These are phyloP conservation scores for Penaeus vannamei DNA, from an alignment of 1,140 invertebrate species.

Conservation along the genomic window DNA sequence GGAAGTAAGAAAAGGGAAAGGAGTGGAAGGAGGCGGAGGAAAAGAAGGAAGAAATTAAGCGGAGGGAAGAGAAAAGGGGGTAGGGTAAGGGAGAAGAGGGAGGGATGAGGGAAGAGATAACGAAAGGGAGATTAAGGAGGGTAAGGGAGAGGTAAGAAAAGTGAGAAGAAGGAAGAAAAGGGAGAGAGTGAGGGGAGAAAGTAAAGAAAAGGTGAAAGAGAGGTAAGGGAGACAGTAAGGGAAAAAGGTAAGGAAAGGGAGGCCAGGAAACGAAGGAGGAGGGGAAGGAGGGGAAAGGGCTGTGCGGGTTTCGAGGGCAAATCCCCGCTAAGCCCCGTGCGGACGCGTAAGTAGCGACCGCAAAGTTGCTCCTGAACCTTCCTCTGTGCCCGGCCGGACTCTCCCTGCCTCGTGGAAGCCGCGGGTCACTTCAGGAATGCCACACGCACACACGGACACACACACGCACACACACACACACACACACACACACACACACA, in stretches of 20 bases:
- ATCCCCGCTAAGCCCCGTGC: no score
- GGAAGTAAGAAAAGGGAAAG: not conserved
- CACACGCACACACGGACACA: no score
- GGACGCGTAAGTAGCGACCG: no score
- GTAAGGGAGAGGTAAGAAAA: not conserved
- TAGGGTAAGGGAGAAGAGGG: not conserved
- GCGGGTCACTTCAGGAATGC: no score
- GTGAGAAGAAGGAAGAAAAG: fast-evolving
- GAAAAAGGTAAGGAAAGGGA: not conserved
- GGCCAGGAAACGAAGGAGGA: not conserved
- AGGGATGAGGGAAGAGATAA: not conserved
- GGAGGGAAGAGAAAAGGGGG: not conserved
- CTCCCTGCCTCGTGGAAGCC: no score
- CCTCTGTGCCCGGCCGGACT: no score
- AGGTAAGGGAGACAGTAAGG: not conserved
- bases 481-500: no score
- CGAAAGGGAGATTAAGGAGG: not conserved
- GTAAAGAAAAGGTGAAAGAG: not conserved
- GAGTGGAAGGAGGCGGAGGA: not conserved
- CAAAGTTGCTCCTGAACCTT: no score
- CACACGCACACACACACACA: no score
- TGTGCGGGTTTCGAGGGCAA: no score
- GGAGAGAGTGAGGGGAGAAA: not conserved
- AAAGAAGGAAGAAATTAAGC: not conserved
- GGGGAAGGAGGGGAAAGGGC: not conserved